Evolutionary conservation across 2,888 invertebrate genomes (phyloP), one percentile per base, ranked within the genome.

Genomic region (Acleris emargana): DNA sequence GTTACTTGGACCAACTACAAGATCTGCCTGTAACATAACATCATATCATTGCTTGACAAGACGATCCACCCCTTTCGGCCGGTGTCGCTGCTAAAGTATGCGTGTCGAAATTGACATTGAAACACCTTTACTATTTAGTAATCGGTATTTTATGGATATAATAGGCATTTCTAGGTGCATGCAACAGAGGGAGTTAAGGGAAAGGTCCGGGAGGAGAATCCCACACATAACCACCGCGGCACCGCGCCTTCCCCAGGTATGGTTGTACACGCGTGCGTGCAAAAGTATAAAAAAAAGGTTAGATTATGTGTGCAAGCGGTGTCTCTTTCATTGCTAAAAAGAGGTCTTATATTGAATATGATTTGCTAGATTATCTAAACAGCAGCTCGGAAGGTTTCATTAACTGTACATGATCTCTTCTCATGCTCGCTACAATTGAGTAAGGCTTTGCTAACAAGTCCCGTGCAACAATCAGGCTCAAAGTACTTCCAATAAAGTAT

Each of bases 31-130:
- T 11, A 32, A 32, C 32, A 11, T 57, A 64, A 61, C 60, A 61
- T 66, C 64, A 60, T 55, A 66, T 66, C 66, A 61, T 51, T 47
- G 55, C 66, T 66, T 66, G 66, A 66, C 66, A 55, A 50, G 64
- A 55, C 60, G 66, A 66, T 66, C 66, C 66, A 57, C 66, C 66
- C 66, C 66, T 57, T 60, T 38, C 43, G 51, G 45, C 66, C 51
- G 55, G 66, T 66, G 57, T 66, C 66, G 25, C 57, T 18, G 57
- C 6, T 61, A 51, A 51, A 61, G 53, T 22, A 55, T 32, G 64
- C 16, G 28, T 66, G 60, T 47, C 51, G 64, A 66, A 66, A 66
- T 47, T 66, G 66, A 52, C 60, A 61, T 66, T 64, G 64, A 59
- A 64, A 64, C 38, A 32, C 49, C 54, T 55, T 55, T 55, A 38